Evolutionary conservation across 2,113 vertebrate species (phyloP).

Genomic region (Takifugu bimaculatus): DNA sequence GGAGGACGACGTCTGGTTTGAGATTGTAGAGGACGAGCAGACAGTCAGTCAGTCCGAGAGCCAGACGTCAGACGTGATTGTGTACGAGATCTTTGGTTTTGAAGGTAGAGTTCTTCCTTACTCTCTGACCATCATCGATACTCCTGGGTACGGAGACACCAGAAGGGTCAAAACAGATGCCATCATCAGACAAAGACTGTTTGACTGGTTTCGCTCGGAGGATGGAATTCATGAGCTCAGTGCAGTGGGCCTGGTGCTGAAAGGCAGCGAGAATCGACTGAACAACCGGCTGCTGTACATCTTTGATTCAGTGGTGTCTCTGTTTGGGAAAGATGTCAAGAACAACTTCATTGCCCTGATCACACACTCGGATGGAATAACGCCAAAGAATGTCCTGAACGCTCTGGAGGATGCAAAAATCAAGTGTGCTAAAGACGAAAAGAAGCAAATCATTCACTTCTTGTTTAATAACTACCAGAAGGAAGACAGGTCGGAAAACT

Average conservation of each 20-base stretch:
- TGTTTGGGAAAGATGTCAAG: slow-evolving; percentile 23
- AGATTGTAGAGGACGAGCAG: not conserved
- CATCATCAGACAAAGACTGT: not conserved
- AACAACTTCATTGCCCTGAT: slow-evolving; percentile 3
- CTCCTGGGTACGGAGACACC: slow-evolving; percentile 10
- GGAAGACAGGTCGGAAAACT: not conserved
- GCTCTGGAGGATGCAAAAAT: slow-evolving; percentile 7
- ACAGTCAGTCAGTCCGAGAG: not conserved
- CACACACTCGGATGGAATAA: slow-evolving; percentile 1
- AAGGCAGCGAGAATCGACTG: slow-evolving; percentile 2
- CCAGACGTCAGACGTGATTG: slow-evolving; percentile 32
- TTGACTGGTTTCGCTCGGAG: not conserved
- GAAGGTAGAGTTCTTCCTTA: slow-evolving; percentile 12
- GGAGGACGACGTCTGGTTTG: slow-evolving; percentile 25
- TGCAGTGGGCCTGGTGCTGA: slow-evolving; percentile 40
- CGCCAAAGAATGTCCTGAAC: not conserved
- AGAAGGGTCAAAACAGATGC: not conserved
- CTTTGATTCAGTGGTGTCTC: slow-evolving; percentile 14
- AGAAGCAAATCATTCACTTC: slow-evolving; percentile 7
- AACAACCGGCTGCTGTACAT: slow-evolving; percentile 9
- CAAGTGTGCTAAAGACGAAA: slow-evolving; percentile 11
- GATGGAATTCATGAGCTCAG: slow-evolving; percentile 18
- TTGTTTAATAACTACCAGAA: slow-evolving; percentile 9
- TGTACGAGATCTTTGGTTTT: slow-evolving; percentile 25
- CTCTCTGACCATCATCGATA: slow-evolving; percentile 27